Base-by-base conservation (phyloP, 2,113 vertebrate genomes). In the Pionites leucogaster region DNA sequence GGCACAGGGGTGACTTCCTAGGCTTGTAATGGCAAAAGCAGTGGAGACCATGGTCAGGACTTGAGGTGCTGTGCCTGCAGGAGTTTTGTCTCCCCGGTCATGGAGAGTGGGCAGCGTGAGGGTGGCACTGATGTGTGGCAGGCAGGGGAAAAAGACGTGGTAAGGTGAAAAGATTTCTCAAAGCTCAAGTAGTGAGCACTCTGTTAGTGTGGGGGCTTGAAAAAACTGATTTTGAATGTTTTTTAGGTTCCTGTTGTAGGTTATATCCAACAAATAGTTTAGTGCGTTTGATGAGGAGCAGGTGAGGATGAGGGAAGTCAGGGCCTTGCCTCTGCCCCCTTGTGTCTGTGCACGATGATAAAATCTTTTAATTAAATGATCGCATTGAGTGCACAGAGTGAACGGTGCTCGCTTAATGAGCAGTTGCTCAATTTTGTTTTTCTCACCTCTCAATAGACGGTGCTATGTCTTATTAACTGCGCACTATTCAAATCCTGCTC, bases 291-390 rank as follows among this genome's bases (percentile, higher is more conserved):
- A 75, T 25, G 74, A 0, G 0, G 65, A 90, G 67, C 78, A 60
- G 55, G 87, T 2, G 0, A 91, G 62, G 92, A 82, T 28, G 35
- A 90, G 71, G 47, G 67, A 92, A 79, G 84, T 79, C 19, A 0
- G n/a, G 79, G 33, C 94, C 85, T 57, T 94, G 96, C 88, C 85
- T 97, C 91, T 97, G 94, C 95, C 95, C 96, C 94, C 96, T 96
- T 93, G 93, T 95, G 96, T 95, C 95, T 92, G 92, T 33, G 44
- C 67, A 41, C 0, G 57, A 93, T 72, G 94, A 95, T 96, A 95
- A 95, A 95, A 96, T 96, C 94, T 95, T 92, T 68, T 96, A 97
- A 97, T 96, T 95, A 97, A 94, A 96, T 95, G 96, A 95, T 88
- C 8, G 2, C 83, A 64, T 62, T 81, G 94, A 95, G 81, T 91